Evolutionary conservation across 92 coral and sea anemone genomes (phyloP), one percentile per base, ranked within the genome.

Genomic region (Actinernus sp.): DNA sequence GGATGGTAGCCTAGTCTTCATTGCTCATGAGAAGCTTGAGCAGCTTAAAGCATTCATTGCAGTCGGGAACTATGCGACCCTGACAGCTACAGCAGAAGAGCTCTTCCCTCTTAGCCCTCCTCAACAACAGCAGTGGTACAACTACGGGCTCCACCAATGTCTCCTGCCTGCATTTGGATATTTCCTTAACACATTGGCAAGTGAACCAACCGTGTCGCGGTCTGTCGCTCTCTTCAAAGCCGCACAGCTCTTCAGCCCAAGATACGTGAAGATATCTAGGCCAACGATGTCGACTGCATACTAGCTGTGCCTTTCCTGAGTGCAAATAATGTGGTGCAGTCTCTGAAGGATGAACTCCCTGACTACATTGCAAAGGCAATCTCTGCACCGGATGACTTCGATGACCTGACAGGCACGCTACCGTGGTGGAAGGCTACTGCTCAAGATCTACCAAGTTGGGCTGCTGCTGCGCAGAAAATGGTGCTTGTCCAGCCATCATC

Each of bases 241-340:
- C 39, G 68, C 68, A 21, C 56, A 59, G 58, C 67, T 76, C 31
- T 76, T 76, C 11, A 16, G 31, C 33, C 75, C 83, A n/a, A n/a
- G n/a, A n/a, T n/a, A n/a, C n/a, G n/a, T n/a, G n/a, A n/a, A n/a
- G n/a, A n/a, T n/a, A n/a, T n/a, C n/a, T n/a, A n/a, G n/a, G n/a
- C n/a, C n/a, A n/a, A n/a, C n/a, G n/a, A n/a, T n/a, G n/a, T n/a
- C n/a, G n/a, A n/a, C n/a, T n/a, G n/a, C n/a, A n/a, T n/a, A n/a
- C n/a, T n/a, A n/a, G n/a, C n/a, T 45, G 55, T 65, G 31, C 75
- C 83, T 13, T 76, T 76, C 41, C 74, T 76, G 44, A 66, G 57
- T 55, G 18, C 53, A 30, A 44, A 20, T 57, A 26, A 22, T 64
- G 75, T 31, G 19, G 65, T 76, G 26, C 74, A 65, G 21, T 29